Evolutionary conservation across 2,113 vertebrate genomes (phyloP), one percentile per base, ranked within the genome.

Genomic region (Amblyopsis rosae): DNA sequence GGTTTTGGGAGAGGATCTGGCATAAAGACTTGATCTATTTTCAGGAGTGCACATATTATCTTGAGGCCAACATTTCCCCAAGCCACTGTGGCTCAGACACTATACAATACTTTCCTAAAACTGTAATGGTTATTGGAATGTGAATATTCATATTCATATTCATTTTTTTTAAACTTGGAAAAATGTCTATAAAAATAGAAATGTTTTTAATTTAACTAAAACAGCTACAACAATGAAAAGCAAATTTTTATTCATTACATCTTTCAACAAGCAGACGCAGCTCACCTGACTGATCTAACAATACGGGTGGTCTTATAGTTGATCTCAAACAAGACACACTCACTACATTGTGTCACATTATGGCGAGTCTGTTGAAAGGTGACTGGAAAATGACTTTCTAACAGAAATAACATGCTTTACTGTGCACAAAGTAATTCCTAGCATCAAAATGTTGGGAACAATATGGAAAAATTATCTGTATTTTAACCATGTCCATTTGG

Each of bases 381-480:
- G 69, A 76, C 78, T 82, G 78, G 64, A 88, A 87, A 90, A 85
- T 69, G 69, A 79, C 78, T 63, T 56, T 56, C 48, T 62, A 75
- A 85, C 65, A 81, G 67, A 86, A 59, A 62, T 80, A 81, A 85
- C 75, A 73, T 64, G 69, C 74, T 82, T 84, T 73, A 74, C 63
- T 73, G 77, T 77, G 75, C 77, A 82, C 59, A 60, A 65, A 59
- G 63, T 77, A 78, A 78, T 73, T 58, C 66, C 58, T 26, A 78
- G 67, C 63, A 57, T 59, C 76, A 75, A 82, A 61, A 57, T 51
- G 63, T 80, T 80, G 79, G 74, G 76, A 89, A 93, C 90, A 94
- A 94, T 92, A 88, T 19, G 75, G 71, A 70, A 82, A 87, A 90
- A 89, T 85, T 72, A 73, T 65, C 69, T 61, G 75, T 82, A 90